Evolutionary conservation across 2,888 invertebrate genomes (phyloP).

Genomic region (Cybosia mesomella): DNA sequence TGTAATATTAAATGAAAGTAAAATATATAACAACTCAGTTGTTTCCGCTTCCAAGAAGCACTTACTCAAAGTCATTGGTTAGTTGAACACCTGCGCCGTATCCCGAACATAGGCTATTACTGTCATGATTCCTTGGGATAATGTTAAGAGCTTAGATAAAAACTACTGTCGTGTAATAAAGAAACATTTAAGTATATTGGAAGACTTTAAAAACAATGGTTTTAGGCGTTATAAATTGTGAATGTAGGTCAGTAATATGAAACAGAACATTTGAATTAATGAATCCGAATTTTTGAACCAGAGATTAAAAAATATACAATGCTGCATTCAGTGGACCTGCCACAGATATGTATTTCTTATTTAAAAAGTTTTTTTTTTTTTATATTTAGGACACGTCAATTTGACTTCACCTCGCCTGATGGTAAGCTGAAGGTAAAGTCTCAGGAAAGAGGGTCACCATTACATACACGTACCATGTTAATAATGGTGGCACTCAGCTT

Average conservation of each 20-base stretch:
- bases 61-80: neutral
- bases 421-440: too few species aligned
- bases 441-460: too few species aligned
- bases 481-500: too few species aligned
- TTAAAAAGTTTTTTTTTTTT: neutral
- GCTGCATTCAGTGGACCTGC: neutral
- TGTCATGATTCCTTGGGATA: neutral
- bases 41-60: neutral
- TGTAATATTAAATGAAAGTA: neutral
- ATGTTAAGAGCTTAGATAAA: neutral
- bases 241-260: too few species aligned
- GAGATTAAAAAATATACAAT: neutral
- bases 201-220: too few species aligned
- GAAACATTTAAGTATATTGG: neutral
- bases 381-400: too few species aligned
- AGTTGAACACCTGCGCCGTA: neutral
- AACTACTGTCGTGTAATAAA: neutral
- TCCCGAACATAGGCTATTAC: neutral
- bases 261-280: too few species aligned
- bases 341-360: neutral
- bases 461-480: too few species aligned
- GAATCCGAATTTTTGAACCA: neutral
- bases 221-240: too few species aligned
- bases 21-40: neutral
- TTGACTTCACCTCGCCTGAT: too few species aligned